phyloP scores from a whole-genome alignment of 2,797 vertebrate species.

The Pseudochirops corinnae region DNA sequence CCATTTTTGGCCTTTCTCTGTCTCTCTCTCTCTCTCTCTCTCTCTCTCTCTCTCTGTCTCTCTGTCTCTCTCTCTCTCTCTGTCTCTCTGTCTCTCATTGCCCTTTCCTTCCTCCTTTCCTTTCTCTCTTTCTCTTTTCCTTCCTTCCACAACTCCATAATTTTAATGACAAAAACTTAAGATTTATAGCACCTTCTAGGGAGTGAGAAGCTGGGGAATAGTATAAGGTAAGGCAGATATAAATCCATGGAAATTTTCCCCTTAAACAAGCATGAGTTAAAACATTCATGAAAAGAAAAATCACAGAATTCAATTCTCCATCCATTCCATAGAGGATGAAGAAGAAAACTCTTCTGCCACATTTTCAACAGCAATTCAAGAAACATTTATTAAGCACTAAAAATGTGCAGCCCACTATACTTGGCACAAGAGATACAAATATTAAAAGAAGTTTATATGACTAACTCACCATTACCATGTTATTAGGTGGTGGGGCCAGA shows the following conservation, averaged over 20 bases:
- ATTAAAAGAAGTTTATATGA: neutral
- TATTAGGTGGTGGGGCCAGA: neutral
- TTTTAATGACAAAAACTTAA: neutral
- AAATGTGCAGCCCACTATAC: neutral
- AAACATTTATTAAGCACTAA: neutral
- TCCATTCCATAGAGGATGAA: neutral
- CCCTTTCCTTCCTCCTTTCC: too few species aligned
- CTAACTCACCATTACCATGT: neutral
- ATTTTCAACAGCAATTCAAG: neutral
- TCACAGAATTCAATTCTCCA: neutral
- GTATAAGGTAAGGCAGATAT: neutral
- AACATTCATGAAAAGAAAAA: neutral
- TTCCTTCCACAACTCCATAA: neutral
- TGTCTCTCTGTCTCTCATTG: too few species aligned
- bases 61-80: neutral
- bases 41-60: too few species aligned
- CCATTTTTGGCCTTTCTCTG: neutral
- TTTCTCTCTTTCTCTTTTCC: neutral
- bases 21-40: too few species aligned
- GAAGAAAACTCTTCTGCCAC: neutral
- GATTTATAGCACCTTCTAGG: neutral
- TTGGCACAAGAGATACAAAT: neutral
- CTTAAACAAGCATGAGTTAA: neutral
- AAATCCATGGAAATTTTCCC: neutral
- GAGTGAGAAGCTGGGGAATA: neutral